Base-by-base conservation (phyloP, 2,797 vertebrate species). In the Triplophysa yarkandensis region DNA sequence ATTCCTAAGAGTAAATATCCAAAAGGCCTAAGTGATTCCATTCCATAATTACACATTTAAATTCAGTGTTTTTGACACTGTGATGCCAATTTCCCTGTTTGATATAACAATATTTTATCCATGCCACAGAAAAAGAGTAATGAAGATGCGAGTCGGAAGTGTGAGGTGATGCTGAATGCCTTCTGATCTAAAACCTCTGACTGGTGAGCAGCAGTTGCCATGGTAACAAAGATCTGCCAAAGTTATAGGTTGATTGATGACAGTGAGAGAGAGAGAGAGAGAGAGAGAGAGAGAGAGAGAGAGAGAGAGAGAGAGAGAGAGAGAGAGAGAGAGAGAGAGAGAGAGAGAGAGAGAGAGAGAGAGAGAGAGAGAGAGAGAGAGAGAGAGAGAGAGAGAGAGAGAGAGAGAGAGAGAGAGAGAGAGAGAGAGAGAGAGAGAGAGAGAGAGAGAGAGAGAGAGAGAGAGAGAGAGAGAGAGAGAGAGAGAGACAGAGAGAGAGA, bases 111-210 rank as follows among this genome's bases (percentile, higher is more conserved):
- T n/a, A n/a, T n/a, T n/a, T n/a, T n/a, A n/a, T n/a, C n/a, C 11
- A 54, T 54, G 8, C 7, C 23, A 11, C 30, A 13, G 1, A 30
- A 2, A 34, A 69, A 25, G 13, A 55, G 4, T 7, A 10, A 46
- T n/a, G 17, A 39, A 57, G 32, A 57, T n/a, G 41, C 28, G 17
- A 10, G 41, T 2, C 4, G 25, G 16, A 7, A 28, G n/a, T 11
- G 10, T 27, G 41, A 78, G 14, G 30, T 23, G 83, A 81, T 77
- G 93, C 94, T 91, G 87, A 93, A 91, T 90, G 94, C 92, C 91
- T 93, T 94, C 94, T 93, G 91, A 94, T 94, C 95, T 92, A 92
- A 92, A 93, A 92, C 90, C 92, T 91, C 91, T 92, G 90, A 89
- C 90, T 89, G 69, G 93, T 92, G 94, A 95, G 92, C 91, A 70